Conservation (phyloP, 2,797 vertebrate species). For the Moxostoma hubbsi region DNA sequence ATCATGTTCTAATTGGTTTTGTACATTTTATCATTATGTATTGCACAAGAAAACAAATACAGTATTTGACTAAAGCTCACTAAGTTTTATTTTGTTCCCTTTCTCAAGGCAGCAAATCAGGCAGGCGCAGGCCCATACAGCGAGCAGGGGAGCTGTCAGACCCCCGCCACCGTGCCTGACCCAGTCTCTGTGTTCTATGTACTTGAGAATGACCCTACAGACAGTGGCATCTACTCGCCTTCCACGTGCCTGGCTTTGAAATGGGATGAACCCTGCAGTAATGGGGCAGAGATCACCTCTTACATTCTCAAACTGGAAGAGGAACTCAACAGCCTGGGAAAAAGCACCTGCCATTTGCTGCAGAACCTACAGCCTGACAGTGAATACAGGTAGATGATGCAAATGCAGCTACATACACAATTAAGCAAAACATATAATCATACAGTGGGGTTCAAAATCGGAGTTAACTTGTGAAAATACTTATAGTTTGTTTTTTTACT, state of each 20-base stretch:
- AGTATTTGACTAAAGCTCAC: background rate
- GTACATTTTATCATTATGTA: background rate
- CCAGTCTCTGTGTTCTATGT: conserved; percentile 79
- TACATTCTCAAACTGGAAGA: conserved; percentile 89
- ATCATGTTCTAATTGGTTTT: background rate
- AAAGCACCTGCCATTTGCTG: conserved; percentile 80
- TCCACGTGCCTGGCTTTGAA: conserved; percentile 89
- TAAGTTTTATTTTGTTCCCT: conserved; percentile 35
- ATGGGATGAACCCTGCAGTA: conserved; percentile 94
- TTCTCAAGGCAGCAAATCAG: conserved; percentile 87
- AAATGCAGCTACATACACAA: background rate
- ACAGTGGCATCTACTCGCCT: conserved; percentile 73
- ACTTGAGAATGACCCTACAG: conserved; percentile 80
- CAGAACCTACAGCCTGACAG: conserved; percentile 89
- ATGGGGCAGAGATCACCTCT: conserved; percentile 88
- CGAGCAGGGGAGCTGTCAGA: conserved; percentile 84
- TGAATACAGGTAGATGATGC: conserved; percentile 85
- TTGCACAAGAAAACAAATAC: background rate
- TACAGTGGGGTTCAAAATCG: no score
- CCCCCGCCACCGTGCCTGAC: conserved; percentile 85
- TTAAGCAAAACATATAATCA: no score
- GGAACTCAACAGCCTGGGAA: conserved; percentile 80
- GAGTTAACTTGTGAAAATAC: no score
- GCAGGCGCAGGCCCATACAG: conserved; percentile 90
- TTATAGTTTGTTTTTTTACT: no score